Evolutionary conservation across 2,113 vertebrate species (phyloP).

Genomic region (Chaetodon trifascialis): DNA sequence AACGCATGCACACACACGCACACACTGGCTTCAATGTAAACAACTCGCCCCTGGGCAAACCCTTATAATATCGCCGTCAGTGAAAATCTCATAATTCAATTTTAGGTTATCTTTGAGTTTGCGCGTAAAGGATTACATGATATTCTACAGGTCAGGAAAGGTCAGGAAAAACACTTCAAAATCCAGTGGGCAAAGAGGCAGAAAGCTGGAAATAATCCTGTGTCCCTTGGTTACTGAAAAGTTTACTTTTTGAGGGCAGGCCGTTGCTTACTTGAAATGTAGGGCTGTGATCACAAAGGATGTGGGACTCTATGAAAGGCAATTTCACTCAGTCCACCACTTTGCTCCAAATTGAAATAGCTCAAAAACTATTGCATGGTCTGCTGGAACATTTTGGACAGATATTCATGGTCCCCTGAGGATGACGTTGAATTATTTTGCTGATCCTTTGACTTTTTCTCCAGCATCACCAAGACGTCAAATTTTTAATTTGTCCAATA

Average conservation of each 20-base stretch:
- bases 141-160: conserved; percentile 12
- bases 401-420: not conserved
- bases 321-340: too few relatives aligned
- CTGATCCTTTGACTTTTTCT: not conserved
- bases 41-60: conserved; percentile 21
- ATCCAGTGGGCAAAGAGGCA: not conserved
- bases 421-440: not conserved
- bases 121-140: conserved; percentile 7
- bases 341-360: not conserved
- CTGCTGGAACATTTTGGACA: not conserved
- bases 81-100: conserved; percentile 35
- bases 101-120: conserved; percentile 16
- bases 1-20: conserved; percentile 34
- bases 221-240: not conserved
- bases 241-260: not conserved
- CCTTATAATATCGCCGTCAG: conserved; percentile 9
- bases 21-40: conserved; percentile 34
- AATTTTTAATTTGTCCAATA: not conserved
- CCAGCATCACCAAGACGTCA: not conserved
- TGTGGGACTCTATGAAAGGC: not conserved
- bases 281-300: not conserved
- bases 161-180: conserved; percentile 29
- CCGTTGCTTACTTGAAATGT: not conserved
- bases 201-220: not conserved
- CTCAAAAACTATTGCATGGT: not conserved